Evolutionary conservation across 92 coral and sea anemone genomes (phyloP).

Genomic region (Porites divaricata): DNA sequence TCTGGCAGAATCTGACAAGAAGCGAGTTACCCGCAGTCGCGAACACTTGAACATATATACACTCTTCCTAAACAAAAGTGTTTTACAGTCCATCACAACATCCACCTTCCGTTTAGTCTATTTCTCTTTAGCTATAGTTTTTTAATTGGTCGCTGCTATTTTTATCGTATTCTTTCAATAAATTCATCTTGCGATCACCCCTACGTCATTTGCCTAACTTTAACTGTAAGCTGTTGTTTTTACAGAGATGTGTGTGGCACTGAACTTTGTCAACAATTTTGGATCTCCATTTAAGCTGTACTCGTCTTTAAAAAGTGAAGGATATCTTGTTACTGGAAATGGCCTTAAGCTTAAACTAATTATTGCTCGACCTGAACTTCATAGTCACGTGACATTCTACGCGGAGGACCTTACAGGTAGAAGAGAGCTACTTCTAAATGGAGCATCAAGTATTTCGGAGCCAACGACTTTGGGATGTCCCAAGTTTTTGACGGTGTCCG

Average conservation of each 20-base stretch:
- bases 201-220: neutral
- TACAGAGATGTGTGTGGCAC: slow-evolving; percentile 73
- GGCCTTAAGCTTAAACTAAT: slow-evolving; percentile 69
- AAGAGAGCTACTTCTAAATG: slow-evolving; percentile 53
- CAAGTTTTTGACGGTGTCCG: slow-evolving; percentile 58
- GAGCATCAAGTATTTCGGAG: slow-evolving; percentile 41
- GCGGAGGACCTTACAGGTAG: slow-evolving; percentile 58
- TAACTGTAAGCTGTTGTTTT: neutral
- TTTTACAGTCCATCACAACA: too few species aligned
- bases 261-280: slow-evolving; percentile 76
- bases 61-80: too few species aligned
- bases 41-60: too few species aligned
- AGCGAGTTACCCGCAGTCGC: too few species aligned
- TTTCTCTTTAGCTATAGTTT: too few species aligned
- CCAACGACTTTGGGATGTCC: slow-evolving; percentile 57
- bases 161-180: too few species aligned
- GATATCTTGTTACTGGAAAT: slow-evolving; percentile 61
- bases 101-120: too few species aligned
- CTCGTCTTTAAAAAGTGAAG: slow-evolving; percentile 75
- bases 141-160: too few species aligned
- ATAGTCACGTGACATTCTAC: slow-evolving; percentile 72
- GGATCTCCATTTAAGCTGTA: slow-evolving; percentile 61
- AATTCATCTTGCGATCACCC: too few species aligned
- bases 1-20: too few species aligned
- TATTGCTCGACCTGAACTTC: slow-evolving; percentile 71